phyloP scores from a whole-genome alignment of 2,888 invertebrate genomes.

The Volucella zonaria region DNA sequence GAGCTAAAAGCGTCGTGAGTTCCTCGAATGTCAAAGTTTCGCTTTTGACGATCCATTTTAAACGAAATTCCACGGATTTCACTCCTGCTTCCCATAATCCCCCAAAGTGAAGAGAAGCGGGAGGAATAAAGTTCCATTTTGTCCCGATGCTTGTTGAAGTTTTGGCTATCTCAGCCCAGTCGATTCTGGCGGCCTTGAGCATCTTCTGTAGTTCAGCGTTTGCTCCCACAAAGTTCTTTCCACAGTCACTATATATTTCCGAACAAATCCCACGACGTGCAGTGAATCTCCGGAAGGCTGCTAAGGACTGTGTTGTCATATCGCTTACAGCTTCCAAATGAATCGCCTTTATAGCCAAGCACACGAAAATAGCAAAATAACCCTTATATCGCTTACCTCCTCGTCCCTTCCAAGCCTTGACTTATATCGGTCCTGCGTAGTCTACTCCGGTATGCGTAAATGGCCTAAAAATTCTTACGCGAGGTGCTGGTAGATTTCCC shows the following conservation, averaged over 20 bases:
- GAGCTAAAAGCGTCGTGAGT: too few species aligned
- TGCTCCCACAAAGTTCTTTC: constrained; percentile 14
- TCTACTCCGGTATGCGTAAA: constrained; percentile 66
- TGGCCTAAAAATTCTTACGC: constrained; percentile 36
- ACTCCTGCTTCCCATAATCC: constrained; percentile 78
- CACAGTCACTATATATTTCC: constrained; percentile 21
- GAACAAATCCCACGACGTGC: constrained; percentile 33
- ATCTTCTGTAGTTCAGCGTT: constrained; percentile 68
- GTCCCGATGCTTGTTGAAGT: too few species aligned
- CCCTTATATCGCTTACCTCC: neutral
- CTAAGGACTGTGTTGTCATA: neutral
- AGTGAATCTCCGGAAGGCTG: too few species aligned
- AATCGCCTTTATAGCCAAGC: too few species aligned
- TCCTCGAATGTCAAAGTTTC: too few species aligned
- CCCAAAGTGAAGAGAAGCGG: constrained; percentile 76
- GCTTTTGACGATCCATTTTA: too few species aligned
- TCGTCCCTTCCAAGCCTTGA: neutral
- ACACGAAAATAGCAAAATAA: too few species aligned
- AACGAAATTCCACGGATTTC: constrained; percentile 71
- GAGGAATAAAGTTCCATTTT: constrained; percentile 76
- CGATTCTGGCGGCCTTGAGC: too few species aligned
- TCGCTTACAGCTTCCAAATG: too few species aligned
- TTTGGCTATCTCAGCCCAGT: too few species aligned
- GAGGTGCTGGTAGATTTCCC: constrained; percentile 35
- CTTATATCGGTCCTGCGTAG: constrained; percentile 20